Percentiles rank a stretch among this genome's conserved stretches.
Conservation (phyloP, 1,140 invertebrate genomes). For the Centruroides sculpturatus region DNA sequence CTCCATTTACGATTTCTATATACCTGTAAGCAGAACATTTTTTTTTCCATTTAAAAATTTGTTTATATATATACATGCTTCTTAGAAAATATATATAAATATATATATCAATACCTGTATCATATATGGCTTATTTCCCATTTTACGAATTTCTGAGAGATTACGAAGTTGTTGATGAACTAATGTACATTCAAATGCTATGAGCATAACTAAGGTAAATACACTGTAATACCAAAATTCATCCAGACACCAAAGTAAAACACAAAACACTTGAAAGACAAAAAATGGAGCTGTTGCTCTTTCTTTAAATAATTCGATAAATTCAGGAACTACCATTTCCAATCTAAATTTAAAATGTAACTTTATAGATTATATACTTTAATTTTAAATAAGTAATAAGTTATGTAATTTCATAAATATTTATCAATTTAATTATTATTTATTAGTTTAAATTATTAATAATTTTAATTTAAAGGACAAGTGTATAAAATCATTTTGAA, state of each 20-base stretch:
- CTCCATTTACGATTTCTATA: slow-evolving; percentile 90
- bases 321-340: slow-evolving; percentile 86
- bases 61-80: no score
- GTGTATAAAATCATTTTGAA: no score
- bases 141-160: slow-evolving; percentile 99
- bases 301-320: slow-evolving; percentile 91
- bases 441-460: no score
- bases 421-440: no score
- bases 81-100: no score
- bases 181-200: slow-evolving; percentile 94
- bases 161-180: slow-evolving; percentile 96
- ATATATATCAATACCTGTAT: slow-evolving; percentile 44
- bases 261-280: slow-evolving; percentile 87
- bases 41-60: no score
- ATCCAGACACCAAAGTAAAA: slow-evolving; percentile 95
- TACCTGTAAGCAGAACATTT: slow-evolving; percentile 40
- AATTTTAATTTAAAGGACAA: no score
- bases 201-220: slow-evolving; percentile 93
- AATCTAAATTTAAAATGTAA: slow-evolving; percentile 41
- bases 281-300: slow-evolving; percentile 98
- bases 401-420: no score
- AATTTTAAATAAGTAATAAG: no score
- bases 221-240: slow-evolving; percentile 97
- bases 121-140: slow-evolving; percentile 94
- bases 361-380: neutral